Evolutionary conservation across 2,113 vertebrate species (phyloP), one percentile per base, ranked within the genome.

Genomic region (Ceyx melanurus): DNA sequence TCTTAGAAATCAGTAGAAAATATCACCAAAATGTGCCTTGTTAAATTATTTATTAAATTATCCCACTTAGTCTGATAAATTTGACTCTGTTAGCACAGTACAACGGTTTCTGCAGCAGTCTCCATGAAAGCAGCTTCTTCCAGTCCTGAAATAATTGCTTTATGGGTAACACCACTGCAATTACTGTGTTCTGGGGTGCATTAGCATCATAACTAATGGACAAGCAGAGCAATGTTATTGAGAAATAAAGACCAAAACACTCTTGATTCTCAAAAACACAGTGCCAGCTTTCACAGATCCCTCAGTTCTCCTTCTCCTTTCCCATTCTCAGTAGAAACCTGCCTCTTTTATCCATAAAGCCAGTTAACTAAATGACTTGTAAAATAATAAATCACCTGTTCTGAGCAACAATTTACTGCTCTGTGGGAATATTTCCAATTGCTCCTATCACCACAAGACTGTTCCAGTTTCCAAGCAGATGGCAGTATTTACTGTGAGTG

Each of bases 391-490:
- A 97, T 98, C 97, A 97, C 83, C 95, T 95, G 79, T 94, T 95
- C 95, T 95, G 85, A 96, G 97, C 91, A 97, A 97, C 96, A 96
- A 94, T 97, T 97, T 97, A 97, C 95, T 96, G 94, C 94, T 97
- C 86, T 93, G 91, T 66, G 93, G 94, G 94, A 97, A 92, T 93
- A 95, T 75, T 89, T 95, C 95, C 96, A 97, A 97, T 96, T 93
- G 96, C 96, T 97, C 88, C 92, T 91, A 88, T 96, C 88, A 88
- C 90, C 95, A 89, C 8, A 68, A 91, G 90, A 84, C 93, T 96
- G 89, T 74, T 94, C 88, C 93, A 94, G 95, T 97, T 82, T 97
- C 95, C 90, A 97, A 98, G 92, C 98, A 98, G 98, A 98, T 98
- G 98, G 97, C 90, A 97, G 88, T 98, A 97, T 98, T 98, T 98